These are phyloP conservation scores for Reticulitermes lucifugus DNA, from an alignment of 2,888 invertebrate genomes.

Conservation along the genomic window DNA sequence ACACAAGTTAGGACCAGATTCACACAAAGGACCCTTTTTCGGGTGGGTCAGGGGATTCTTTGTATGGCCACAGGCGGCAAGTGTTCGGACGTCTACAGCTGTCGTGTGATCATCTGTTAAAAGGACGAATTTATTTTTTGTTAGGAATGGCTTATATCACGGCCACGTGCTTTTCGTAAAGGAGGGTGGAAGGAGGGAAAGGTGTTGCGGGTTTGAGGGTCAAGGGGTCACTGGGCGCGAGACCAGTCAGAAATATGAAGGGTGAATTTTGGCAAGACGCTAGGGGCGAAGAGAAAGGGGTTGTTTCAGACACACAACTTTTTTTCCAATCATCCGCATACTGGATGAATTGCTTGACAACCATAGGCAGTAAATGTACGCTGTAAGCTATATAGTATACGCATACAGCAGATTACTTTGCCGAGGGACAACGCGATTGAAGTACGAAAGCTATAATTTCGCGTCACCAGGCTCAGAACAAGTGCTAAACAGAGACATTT, in stretches of 20 bases:
- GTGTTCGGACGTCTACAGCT: slow-evolving; percentile 10
- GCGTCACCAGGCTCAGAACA: too few relatives aligned
- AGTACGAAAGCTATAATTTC: too few relatives aligned
- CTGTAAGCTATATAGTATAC: too few relatives aligned
- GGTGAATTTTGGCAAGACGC: slow-evolving; percentile 19
- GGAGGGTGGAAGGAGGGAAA: background rate
- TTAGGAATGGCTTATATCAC: background rate
- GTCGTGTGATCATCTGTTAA: slow-evolving; percentile 5
- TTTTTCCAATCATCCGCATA: too few relatives aligned
- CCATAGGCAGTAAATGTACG: too few relatives aligned
- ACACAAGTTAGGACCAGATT: slow-evolving; percentile 7
- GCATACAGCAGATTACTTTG: too few relatives aligned
- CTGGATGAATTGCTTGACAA: too few relatives aligned
- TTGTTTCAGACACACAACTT: too few relatives aligned
- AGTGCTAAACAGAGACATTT: too few relatives aligned
- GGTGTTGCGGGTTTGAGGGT: slow-evolving; percentile 1
- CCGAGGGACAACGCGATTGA: too few relatives aligned
- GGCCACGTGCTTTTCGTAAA: slow-evolving; percentile 12
- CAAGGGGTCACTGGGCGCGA: slow-evolving; percentile 20
- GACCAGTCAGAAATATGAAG: background rate
- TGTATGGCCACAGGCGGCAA: background rate
- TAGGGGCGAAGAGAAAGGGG: too few relatives aligned
- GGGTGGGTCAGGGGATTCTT: background rate
- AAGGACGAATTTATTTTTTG: background rate
- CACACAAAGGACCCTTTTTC: background rate